Percentiles rank a stretch among this genome's conserved stretches.
Conservation (phyloP, 2,888 invertebrate genomes). For the Masnerella sp. region DNA sequence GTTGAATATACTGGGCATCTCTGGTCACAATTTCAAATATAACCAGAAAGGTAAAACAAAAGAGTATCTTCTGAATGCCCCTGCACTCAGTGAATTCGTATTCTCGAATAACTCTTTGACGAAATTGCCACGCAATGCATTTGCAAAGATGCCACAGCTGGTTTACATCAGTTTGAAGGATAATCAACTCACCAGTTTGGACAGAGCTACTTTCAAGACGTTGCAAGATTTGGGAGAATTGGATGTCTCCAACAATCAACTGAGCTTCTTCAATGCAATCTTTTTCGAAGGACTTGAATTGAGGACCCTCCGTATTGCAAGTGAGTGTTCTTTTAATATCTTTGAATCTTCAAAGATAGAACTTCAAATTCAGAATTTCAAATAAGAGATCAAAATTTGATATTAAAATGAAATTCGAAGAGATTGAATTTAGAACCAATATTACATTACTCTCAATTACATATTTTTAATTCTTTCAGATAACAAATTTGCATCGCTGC, state of each 20-base stretch:
- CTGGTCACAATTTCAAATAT: conserved; percentile 82
- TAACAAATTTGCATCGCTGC: conserved; percentile 80
- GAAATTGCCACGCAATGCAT: conserved; percentile 82
- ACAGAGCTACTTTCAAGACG: conserved; percentile 81
- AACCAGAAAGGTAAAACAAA: conserved; percentile 72
- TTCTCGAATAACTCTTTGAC: conserved; percentile 84
- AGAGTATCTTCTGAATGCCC: conserved; percentile 81
- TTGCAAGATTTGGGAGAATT: conserved; percentile 84
- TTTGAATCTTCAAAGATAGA: background rate
- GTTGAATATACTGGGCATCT: conserved; percentile 82
- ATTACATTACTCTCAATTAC: no score
- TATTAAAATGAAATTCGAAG: no score
- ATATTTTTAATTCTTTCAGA: no score
- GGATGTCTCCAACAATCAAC: conserved; percentile 85
- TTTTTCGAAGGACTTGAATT: conserved; percentile 84
- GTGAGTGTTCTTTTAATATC: conserved; percentile 55
- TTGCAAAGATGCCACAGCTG: conserved; percentile 82
- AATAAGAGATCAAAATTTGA: no score
- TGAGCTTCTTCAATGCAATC: conserved; percentile 82
- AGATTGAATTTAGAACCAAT: background rate
- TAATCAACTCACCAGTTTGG: conserved; percentile 82
- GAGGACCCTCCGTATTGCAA: conserved; percentile 79
- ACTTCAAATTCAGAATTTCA: background rate
- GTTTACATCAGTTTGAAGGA: conserved; percentile 84
- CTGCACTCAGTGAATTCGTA: conserved; percentile 84